These are phyloP conservation scores for Holacanthus passer DNA, from an alignment of 2,113 vertebrate species.

Conservation along the genomic window DNA sequence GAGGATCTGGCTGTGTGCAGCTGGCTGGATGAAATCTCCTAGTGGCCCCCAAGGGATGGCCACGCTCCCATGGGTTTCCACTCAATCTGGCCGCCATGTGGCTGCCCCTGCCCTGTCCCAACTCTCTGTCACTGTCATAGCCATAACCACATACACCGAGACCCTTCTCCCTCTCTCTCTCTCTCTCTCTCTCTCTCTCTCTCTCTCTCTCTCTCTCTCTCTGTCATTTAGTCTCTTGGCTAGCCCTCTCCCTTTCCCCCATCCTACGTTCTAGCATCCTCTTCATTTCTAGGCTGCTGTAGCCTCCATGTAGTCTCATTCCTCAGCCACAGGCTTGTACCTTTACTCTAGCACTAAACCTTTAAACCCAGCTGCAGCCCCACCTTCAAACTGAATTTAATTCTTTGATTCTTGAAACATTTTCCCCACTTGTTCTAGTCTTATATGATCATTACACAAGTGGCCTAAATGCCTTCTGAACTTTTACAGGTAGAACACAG, in stretches of 20 bases:
- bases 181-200: background rate
- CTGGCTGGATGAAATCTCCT: conserved; percentile 81
- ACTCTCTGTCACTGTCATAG: conserved; percentile 48
- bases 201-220: background rate
- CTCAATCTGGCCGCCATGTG: conserved; percentile 72
- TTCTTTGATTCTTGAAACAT: conserved; percentile 16
- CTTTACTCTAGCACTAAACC: conserved; percentile 42
- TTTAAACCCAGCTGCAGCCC: conserved; percentile 37
- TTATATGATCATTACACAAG: conserved; percentile 8
- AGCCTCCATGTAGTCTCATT: background rate
- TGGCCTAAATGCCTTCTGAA: conserved; percentile 18
- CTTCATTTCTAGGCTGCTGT: conserved; percentile 2
- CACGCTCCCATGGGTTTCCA: conserved; percentile 71
- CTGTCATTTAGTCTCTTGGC: background rate
- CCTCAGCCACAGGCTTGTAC: conserved; percentile 15
- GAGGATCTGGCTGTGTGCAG: conserved; percentile 82
- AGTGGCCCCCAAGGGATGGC: conserved; percentile 74
- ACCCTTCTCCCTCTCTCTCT: background rate
- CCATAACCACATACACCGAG: conserved; percentile 26
- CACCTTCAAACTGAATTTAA: conserved; percentile 21
- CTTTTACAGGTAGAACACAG: conserved; percentile 31
- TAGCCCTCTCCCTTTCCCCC: background rate
- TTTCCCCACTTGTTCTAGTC: background rate
- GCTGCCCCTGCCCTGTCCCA: conserved; percentile 54
- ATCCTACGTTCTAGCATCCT: background rate